These are phyloP conservation scores for Aphidoletes aphidimyza DNA, from an alignment of 2,888 invertebrate genomes.

Conservation along the genomic window DNA sequence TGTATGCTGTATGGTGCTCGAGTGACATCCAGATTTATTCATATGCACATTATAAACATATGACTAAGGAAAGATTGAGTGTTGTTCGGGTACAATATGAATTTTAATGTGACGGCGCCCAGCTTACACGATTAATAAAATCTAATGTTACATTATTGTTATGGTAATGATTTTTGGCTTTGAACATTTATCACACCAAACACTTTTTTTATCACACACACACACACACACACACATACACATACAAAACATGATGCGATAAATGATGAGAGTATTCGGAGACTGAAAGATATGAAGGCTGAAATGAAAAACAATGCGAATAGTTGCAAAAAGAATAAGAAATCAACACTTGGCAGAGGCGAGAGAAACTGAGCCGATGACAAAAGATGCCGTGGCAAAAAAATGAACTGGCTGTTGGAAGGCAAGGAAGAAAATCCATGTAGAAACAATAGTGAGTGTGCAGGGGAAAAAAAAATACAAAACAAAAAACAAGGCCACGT, in stretches of 20 bases:
- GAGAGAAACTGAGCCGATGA: background rate
- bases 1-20: no score
- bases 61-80: slow-evolving; percentile 53
- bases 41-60: background rate
- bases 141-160: slow-evolving; percentile 50
- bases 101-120: slow-evolving; percentile 44
- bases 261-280: background rate
- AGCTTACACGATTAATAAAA: slow-evolving; percentile 49
- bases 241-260: slow-evolving; percentile 19
- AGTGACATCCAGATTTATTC: no score
- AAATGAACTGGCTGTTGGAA: no score
- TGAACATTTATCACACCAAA: slow-evolving; percentile 40
- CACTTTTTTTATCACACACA: slow-evolving; percentile 31
- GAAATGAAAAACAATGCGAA: background rate
- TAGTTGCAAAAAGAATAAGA: background rate
- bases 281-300: background rate
- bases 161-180: slow-evolving; percentile 43
- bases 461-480: no score
- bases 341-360: no score
- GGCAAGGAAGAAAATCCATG: no score
- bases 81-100: slow-evolving; percentile 47
- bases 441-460: no score
- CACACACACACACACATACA: no score
- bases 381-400: background rate
- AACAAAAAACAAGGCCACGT: background rate